Evolutionary conservation across 2,888 invertebrate genomes (phyloP).

Genomic region (Trisateles emortualis): DNA sequence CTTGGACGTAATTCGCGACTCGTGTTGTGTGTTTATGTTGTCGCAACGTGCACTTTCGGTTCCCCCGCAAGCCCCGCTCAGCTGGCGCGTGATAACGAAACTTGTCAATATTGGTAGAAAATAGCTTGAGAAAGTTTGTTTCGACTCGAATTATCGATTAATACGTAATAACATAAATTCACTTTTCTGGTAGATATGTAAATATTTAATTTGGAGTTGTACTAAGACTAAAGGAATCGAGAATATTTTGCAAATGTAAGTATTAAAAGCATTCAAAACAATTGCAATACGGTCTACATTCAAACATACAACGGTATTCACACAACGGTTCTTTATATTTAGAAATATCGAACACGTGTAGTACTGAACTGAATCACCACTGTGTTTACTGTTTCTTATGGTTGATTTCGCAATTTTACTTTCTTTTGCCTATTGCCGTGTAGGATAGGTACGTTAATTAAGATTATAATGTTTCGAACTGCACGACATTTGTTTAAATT

Average conservation of each 20-base stretch:
- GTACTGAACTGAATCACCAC: slow-evolving; percentile 75
- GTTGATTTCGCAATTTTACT: slow-evolving; percentile 64
- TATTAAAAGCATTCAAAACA: slow-evolving; percentile 58
- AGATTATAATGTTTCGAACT: background rate
- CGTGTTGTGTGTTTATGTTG: slow-evolving; percentile 51
- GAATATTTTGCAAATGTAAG: slow-evolving; percentile 39
- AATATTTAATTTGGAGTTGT: slow-evolving; percentile 1
- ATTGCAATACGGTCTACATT: slow-evolving; percentile 72
- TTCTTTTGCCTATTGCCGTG: slow-evolving; percentile 47
- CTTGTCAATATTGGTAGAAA: slow-evolving; percentile 69
- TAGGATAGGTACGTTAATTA: background rate
- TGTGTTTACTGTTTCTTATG: slow-evolving; percentile 64
- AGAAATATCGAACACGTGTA: slow-evolving; percentile 74
- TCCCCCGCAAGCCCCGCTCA: slow-evolving; percentile 40
- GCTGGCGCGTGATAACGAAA: slow-evolving; percentile 56
- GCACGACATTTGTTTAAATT: slow-evolving; percentile 11
- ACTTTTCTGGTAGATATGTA: background rate
- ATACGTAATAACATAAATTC: slow-evolving; percentile 14
- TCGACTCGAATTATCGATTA: slow-evolving; percentile 18
- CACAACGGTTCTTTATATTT: slow-evolving; percentile 80
- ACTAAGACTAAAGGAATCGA: slow-evolving; percentile 31
- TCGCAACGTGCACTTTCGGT: slow-evolving; percentile 61
- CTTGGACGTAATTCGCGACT: slow-evolving; percentile 58
- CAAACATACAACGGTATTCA: slow-evolving; percentile 69
- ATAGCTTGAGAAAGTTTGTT: slow-evolving; percentile 56